Conservation (phyloP, 2,888 invertebrate species). For the Pasiphila rectangulata region DNA sequence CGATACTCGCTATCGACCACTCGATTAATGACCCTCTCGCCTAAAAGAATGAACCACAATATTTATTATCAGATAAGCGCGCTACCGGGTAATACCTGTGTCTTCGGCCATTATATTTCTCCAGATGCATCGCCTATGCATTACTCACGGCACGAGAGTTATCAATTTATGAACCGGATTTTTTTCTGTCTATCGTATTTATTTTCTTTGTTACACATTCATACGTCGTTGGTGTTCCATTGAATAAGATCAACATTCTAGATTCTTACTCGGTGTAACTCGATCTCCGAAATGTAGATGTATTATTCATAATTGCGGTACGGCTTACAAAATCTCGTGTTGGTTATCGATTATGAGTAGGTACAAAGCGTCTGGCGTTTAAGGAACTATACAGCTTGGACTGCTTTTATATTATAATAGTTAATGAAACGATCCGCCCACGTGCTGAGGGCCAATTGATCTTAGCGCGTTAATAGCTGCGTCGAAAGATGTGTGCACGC, state of each 20-base stretch:
- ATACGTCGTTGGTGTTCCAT: conserved; percentile 48
- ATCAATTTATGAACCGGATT: conserved; percentile 63
- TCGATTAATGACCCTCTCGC: conserved; percentile 78
- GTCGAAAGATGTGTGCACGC: conserved; percentile 63
- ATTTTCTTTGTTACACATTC: conserved; percentile 57
- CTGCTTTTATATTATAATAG: conserved; percentile 74
- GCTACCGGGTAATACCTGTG: conserved; percentile 79
- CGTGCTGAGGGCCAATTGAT: conserved; percentile 67
- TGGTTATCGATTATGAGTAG: conserved; percentile 51
- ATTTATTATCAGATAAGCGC: conserved; percentile 80
- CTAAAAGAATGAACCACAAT: conserved; percentile 80
- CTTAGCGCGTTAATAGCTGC: conserved; percentile 67
- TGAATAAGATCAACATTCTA: conserved; percentile 25
- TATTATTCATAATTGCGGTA: conserved; percentile 34
- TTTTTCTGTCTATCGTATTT: conserved; percentile 59
- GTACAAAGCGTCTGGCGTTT: conserved; percentile 53
- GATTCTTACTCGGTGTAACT: conserved; percentile 18
- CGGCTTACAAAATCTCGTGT: conserved; percentile 43
- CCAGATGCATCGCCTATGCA: conserved; percentile 66
- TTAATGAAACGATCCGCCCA: conserved; percentile 77
- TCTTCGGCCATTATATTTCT: conserved; percentile 68
- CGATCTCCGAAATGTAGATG: conserved; percentile 28
- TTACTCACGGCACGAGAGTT: conserved; percentile 70
- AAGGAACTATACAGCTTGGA: conserved; percentile 70
- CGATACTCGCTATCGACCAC: conserved; percentile 76